These are phyloP conservation scores for Drosophila tropicalis DNA, from an alignment of 1,140 invertebrate species.

Conservation along the genomic window DNA sequence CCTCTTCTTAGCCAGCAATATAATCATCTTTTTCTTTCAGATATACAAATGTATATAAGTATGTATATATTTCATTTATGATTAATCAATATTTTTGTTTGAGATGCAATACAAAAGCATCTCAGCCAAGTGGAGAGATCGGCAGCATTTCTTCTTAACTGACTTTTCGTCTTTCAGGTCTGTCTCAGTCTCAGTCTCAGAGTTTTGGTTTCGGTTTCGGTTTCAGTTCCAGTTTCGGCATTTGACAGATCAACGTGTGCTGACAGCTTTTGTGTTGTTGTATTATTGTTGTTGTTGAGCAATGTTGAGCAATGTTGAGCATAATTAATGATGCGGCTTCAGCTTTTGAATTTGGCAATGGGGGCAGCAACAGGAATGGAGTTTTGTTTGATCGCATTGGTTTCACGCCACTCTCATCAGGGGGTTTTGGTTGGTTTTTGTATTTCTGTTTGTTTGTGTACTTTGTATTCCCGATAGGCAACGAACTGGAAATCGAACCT, in stretches of 20 bases:
- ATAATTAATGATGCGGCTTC: slow-evolving; percentile 80
- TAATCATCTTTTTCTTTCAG: not conserved
- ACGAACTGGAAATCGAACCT: slow-evolving; percentile 51
- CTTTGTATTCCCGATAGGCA: slow-evolving; percentile 41
- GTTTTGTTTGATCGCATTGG: slow-evolving; percentile 73
- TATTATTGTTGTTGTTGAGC: slow-evolving; percentile 33
- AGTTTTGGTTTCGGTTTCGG: slow-evolving; percentile 29
- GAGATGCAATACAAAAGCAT: slow-evolving; percentile 75
- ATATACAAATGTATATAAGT: slow-evolving; percentile 5
- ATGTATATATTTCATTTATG: slow-evolving; percentile 47
- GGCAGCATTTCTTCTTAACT: slow-evolving; percentile 64
- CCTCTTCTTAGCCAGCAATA: slow-evolving; percentile 37
- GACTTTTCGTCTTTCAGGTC: slow-evolving; percentile 23
- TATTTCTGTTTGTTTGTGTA: slow-evolving; percentile 16
- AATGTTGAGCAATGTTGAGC: slow-evolving; percentile 71
- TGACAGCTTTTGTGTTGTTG: slow-evolving; percentile 70
- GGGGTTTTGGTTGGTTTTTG: slow-evolving; percentile 24
- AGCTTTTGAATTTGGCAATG: slow-evolving; percentile 75
- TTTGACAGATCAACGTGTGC: slow-evolving; percentile 80
- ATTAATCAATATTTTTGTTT: slow-evolving; percentile 79
- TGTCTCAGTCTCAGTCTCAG: slow-evolving; percentile 56
- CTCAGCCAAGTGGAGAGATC: slow-evolving; percentile 57
- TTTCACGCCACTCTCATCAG: slow-evolving; percentile 62
- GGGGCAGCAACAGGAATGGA: slow-evolving; percentile 41
- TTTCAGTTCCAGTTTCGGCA: slow-evolving; percentile 48